phyloP scores from a whole-genome alignment of 2,113 vertebrate genomes.

The Scartelaos histophorus region DNA sequence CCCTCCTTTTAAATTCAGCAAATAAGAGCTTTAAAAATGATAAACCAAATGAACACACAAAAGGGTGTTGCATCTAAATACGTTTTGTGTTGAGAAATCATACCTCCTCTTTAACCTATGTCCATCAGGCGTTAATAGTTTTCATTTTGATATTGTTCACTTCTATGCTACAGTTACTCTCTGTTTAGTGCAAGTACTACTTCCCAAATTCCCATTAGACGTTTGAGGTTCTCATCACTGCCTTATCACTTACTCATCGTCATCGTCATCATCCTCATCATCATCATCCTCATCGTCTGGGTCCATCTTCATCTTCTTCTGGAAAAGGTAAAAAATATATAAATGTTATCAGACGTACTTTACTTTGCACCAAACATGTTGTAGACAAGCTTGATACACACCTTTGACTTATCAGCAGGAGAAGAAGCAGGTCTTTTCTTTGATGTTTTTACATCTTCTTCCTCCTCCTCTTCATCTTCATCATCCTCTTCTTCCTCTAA shows the following conservation, averaged over 20 bases:
- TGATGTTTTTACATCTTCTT: slow-evolving; percentile 40
- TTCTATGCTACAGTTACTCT: too few species aligned
- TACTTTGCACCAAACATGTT: not conserved
- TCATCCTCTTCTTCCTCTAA: slow-evolving; percentile 70
- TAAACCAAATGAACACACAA: too few species aligned
- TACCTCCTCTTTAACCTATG: too few species aligned
- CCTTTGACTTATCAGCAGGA: slow-evolving; percentile 55
- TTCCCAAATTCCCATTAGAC: not conserved
- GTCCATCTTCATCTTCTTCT: slow-evolving; percentile 77
- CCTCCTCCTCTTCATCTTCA: slow-evolving; percentile 26
- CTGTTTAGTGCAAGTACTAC: too few species aligned
- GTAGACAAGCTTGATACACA: slow-evolving; percentile 4
- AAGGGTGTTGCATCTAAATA: too few species aligned
- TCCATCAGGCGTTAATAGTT: too few species aligned
- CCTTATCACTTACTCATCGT: slow-evolving; percentile 68
- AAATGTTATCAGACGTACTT: not conserved
- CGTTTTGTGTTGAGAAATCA: too few species aligned
- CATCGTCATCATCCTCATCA: slow-evolving; percentile 52
- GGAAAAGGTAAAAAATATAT: not conserved
- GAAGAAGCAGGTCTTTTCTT: slow-evolving; percentile 68
- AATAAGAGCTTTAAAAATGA: too few species aligned
- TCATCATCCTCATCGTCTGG: slow-evolving; percentile 33
- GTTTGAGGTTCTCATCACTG: not conserved
- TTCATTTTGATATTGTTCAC: too few species aligned
- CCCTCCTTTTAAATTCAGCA: too few species aligned